Evolutionary conservation across 2,113 vertebrate species (phyloP).

Genomic region (Myiozetetes cayanensis): DNA sequence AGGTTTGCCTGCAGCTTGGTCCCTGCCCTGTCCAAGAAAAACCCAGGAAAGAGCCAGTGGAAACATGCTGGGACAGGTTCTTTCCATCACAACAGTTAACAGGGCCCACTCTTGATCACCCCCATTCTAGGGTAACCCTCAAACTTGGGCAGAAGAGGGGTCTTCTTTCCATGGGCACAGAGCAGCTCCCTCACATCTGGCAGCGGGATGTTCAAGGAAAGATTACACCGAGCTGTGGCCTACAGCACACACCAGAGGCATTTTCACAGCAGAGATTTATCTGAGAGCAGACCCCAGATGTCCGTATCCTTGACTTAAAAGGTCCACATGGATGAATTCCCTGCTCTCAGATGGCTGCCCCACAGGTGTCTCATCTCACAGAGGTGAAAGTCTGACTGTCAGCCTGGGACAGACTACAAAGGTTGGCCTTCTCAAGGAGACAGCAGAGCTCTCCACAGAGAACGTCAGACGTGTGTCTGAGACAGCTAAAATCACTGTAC

Average conservation of each 20-base stretch:
- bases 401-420: not conserved
- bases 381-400: conserved; percentile 3
- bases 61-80: not conserved
- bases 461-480: fast-evolving
- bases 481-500: not conserved
- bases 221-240: not conserved
- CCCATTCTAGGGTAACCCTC: not conserved
- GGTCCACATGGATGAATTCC: conserved; percentile 19
- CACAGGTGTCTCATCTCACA: conserved; percentile 15
- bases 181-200: not conserved
- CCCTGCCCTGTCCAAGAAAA: not conserved
- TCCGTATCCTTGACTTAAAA: not conserved
- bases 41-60: not conserved
- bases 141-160: not conserved
- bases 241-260: not conserved
- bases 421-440: not conserved
- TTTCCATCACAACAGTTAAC: not conserved
- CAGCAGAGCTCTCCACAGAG: not conserved
- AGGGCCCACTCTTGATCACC: not conserved
- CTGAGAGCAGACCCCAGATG: conserved; percentile 3
- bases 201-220: not conserved
- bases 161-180: not conserved
- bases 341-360: not conserved
- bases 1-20: not conserved
- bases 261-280: conserved; percentile 18